Evolutionary conservation across 2,888 invertebrate genomes (phyloP), one percentile per base, ranked within the genome.

Genomic region (Aphidius colemani): DNA sequence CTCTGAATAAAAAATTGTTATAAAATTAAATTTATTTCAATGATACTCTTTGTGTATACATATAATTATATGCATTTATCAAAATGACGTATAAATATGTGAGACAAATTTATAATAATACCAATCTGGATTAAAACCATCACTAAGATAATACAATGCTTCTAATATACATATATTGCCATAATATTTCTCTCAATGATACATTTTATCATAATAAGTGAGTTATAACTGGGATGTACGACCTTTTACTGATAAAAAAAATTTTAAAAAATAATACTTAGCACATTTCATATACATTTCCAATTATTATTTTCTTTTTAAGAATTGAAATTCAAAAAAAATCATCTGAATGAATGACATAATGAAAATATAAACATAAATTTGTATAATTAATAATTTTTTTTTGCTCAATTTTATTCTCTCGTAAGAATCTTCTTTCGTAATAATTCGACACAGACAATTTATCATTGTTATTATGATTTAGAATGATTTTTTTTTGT

Each of bases 181-280:
- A 73, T 74, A 79, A 78, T 75, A 77, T 76, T 73, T 73, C 70
- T 74, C 74, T 71, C 74, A 72, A 73, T 72, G 76, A 80, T 80
- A 78, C 73, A 74, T 75, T 77, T 78, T 80, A 79, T 8, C 46
- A 44, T 7, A 72, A 44, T 7, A 72, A 43, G 60, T 67, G 69
- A 74, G 72, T 75, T 76, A 78, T 78, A 78, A 76, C 77, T 74
- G 76, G 73, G 74, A 79, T 79, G 76, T 78, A 75, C 80, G 81
- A 80, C 79, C 79, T 81, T 79, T 80, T 70, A 66, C 39, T 67
- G 80, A 81, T 81, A 81, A 69, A 66, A 77, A 67, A 71, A 7
- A 46, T 30, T 30, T 30, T 30, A 30, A 30, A 30, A 30, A 30
- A 30, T 30, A 30, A 30, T 30, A 30, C 30, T 30, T 30, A 5